Evolutionary conservation across 2,797 vertebrate species (phyloP), one percentile per base, ranked within the genome.

Genomic region (Mus minutoides): DNA sequence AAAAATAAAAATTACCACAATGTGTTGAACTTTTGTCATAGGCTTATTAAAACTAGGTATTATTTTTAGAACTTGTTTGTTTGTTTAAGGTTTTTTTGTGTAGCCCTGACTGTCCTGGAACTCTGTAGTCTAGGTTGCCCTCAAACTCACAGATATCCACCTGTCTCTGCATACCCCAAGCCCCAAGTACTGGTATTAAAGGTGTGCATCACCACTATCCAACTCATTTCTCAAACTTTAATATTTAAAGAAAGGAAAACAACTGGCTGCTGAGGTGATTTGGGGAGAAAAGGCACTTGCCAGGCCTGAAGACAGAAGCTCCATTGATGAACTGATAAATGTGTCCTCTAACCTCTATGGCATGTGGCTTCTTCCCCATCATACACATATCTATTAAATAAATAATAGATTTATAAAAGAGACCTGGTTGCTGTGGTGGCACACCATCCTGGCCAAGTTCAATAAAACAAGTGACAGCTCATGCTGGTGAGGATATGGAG

Each of bases 211-310:
- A 73, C 19, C n/a, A 73, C n/a, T 19, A 73, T 10, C 3, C n/a
- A 40, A 21, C n/a, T 95, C 93, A 82, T 60, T 95, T 92, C 92
- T 82, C 77, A 94, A 93, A 91, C 58, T 24, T 4, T 89, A 71
- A 75, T 71, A 71, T 37, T n/a, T 73, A 91, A 92, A 91, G 43
- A 37, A 91, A 96, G 67, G 76, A 69, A 87, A 71, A 52, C 29
- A 86, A n/a, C 1, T 69, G 67, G 46, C 46, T 85, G 19, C 5
- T 46, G 11, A 49, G 31, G 16, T 69, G 31, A 9, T 8, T 87
- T 34, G 34, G 82, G 58, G 7, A 31, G 8, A 34, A 84, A 62
- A 43, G 14, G 17, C 4, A 31, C 29, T 84, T 64, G 82, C 56
- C 79, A 71, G 54, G 4, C 46, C 46, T 87, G 49, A 37, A n/a